Evolutionary conservation across 2,113 vertebrate species (phyloP).

Genomic region (Neomonachus schauinslandi): DNA sequence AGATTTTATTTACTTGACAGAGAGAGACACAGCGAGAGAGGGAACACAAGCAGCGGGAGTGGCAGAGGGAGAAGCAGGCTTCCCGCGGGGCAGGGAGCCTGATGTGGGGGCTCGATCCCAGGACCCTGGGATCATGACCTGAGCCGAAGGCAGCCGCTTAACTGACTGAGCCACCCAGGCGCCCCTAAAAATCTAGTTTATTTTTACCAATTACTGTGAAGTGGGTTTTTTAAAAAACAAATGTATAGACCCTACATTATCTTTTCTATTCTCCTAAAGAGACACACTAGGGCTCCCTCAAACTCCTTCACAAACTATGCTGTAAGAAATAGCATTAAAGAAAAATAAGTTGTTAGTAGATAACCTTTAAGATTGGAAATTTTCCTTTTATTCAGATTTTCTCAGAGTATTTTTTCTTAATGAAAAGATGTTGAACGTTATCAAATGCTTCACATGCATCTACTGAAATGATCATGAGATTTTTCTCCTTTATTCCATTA

Average conservation of each 20-base stretch:
- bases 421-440: neutral
- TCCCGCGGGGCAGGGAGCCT: too few relatives aligned
- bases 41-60: too few relatives aligned
- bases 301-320: neutral
- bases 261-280: neutral
- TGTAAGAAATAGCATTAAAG: neutral
- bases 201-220: neutral
- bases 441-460: neutral
- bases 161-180: too few relatives aligned
- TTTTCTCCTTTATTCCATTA: conserved; percentile 3
- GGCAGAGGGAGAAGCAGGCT: too few relatives aligned
- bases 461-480: neutral
- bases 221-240: neutral
- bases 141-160: too few relatives aligned
- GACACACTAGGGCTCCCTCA: neutral
- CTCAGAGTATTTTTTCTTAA: neutral
- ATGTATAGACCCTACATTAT: neutral
- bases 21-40: too few relatives aligned
- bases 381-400: neutral
- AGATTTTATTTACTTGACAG: too few relatives aligned
- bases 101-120: too few relatives aligned
- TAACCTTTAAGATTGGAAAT: conserved; percentile 34
- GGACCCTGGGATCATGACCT: too few relatives aligned
- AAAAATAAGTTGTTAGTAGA: neutral
- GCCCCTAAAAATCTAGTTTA: conserved; percentile 46